Base-by-base conservation (phyloP, 2,888 invertebrate species). In the Ochropacha duplaris region DNA sequence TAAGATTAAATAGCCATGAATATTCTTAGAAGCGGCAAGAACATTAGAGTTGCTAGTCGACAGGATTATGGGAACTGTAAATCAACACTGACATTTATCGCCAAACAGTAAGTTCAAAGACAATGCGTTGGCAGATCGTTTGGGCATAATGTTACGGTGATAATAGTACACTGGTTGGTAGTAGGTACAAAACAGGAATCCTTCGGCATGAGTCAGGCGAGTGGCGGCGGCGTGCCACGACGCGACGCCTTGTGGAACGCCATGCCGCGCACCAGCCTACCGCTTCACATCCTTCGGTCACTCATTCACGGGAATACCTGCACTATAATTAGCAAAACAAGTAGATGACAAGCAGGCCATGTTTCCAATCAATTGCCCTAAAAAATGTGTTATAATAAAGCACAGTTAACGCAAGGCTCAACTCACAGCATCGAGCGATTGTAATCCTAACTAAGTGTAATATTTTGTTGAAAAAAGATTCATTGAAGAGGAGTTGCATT, bases 41-140 rank as follows among this genome's bases (percentile, higher is more conserved):
- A 59, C 56, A 68, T 71, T 66, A 69, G 62, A 64, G 71, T 74
- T 71, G 70, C 72, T 71, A 68, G 65, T 69, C 64, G 60, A 67
- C 69, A 72, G 71, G 74, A 80, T 80, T 76, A 76, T 75, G 71
- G 68, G n/a, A n/a, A 67, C 68, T 68, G 74, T 87, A 86, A 86
- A 90, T 87, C 85, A 88, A 69, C 77, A 79, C 72, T 78, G 86
- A 86, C 86, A 84, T 87, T 89, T 83, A 89, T 87, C 80, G 79
- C 74, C 69, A 74, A 79, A 86, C 86, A 86, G 84, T 88, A 84
- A 88, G 88, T 87, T 87, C 85, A 87, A 88, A 89, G 88, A 89
- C 88, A 90, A 88, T 88, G 90, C 88, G 89, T 89, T 89, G 87
- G 89, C 87, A 87, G 90, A 87, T 87, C 84, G 83, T 89, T 89